Conservation (phyloP, 2,888 invertebrate species). For the Coleophora flavipennella region DNA sequence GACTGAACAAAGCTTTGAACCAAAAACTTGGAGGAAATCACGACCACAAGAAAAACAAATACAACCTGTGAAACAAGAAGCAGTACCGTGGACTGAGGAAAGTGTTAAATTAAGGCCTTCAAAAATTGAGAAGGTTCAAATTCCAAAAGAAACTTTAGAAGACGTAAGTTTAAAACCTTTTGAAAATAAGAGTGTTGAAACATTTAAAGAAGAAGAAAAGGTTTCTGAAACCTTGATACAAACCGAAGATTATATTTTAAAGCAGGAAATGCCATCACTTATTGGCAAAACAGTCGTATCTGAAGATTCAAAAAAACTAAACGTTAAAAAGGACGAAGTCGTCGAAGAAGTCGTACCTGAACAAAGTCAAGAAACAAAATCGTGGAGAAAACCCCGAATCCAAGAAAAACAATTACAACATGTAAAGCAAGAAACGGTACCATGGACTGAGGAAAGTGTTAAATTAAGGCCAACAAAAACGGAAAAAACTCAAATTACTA, state of each 20-base stretch:
- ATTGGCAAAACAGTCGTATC: slow-evolving; percentile 20
- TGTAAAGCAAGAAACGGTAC: slow-evolving; percentile 48
- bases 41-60: slow-evolving; percentile 21
- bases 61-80: slow-evolving; percentile 38
- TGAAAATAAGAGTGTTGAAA: slow-evolving; percentile 47
- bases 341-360: slow-evolving; percentile 9
- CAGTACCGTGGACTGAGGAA: slow-evolving; percentile 75
- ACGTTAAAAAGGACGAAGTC: slow-evolving; percentile 13
- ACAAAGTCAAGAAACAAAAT: slow-evolving; percentile 4
- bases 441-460: slow-evolving; percentile 77
- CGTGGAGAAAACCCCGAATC: slow-evolving; percentile 17
- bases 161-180: slow-evolving; percentile 48
- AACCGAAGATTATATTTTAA: slow-evolving; percentile 7
- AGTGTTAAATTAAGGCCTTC: slow-evolving; percentile 75
- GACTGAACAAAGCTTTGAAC: slow-evolving; percentile 6
- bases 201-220: slow-evolving; percentile 24
- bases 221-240: slow-evolving; percentile 25
- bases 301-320: slow-evolving; percentile 6
- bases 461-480: slow-evolving; percentile 74
- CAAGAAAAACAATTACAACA: slow-evolving; percentile 24
- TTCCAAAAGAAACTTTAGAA: slow-evolving; percentile 69
- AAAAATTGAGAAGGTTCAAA: slow-evolving; percentile 67
- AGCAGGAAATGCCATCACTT: slow-evolving; percentile 13
- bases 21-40: slow-evolving; percentile 18
- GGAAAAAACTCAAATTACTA: slow-evolving; percentile 64